A percentile compares a stretch with the other conserved stretches of the same genome.
Conservation (phyloP, 2,888 invertebrate genomes). For the Himalopsyche anomala region DNA sequence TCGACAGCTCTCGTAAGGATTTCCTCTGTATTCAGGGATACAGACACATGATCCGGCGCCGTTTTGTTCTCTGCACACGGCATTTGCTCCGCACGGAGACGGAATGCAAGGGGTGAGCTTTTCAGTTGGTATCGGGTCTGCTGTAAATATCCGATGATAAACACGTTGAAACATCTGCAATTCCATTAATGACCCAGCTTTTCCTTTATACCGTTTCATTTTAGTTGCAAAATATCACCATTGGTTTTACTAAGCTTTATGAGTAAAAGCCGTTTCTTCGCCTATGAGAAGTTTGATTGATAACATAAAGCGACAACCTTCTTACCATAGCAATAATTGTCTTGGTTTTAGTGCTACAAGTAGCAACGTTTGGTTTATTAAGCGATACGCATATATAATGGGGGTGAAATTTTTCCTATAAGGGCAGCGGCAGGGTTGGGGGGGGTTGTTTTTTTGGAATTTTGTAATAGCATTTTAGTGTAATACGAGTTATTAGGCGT, state of each 20-base stretch:
- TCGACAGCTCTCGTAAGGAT: slow-evolving; percentile 85
- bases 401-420: slow-evolving; percentile 10
- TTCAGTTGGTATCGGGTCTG: slow-evolving; percentile 67
- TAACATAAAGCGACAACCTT: neutral
- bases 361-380: slow-evolving; percentile 41
- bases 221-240: slow-evolving; percentile 6
- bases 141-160: slow-evolving; percentile 70
- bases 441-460: neutral
- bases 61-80: slow-evolving; percentile 84
- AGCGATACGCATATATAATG: slow-evolving; percentile 47
- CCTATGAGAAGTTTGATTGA: neutral
- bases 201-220: neutral
- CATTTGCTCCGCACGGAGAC: slow-evolving; percentile 82
- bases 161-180: neutral
- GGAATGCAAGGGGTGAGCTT: slow-evolving; percentile 79
- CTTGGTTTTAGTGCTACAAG: slow-evolving; percentile 29
- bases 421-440: neutral
- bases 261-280: neutral
- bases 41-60: slow-evolving; percentile 86
- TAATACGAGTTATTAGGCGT: slow-evolving; percentile 18
- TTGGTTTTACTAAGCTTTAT: slow-evolving; percentile 17
- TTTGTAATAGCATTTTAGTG: slow-evolving; percentile 36
- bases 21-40: slow-evolving; percentile 83
- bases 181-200: neutral
- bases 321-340: slow-evolving; percentile 25